Percentiles rank a stretch among this genome's conserved stretches.
Conservation (phyloP, 2,888 invertebrate genomes). For the Rhamphomyia laevipes region DNA sequence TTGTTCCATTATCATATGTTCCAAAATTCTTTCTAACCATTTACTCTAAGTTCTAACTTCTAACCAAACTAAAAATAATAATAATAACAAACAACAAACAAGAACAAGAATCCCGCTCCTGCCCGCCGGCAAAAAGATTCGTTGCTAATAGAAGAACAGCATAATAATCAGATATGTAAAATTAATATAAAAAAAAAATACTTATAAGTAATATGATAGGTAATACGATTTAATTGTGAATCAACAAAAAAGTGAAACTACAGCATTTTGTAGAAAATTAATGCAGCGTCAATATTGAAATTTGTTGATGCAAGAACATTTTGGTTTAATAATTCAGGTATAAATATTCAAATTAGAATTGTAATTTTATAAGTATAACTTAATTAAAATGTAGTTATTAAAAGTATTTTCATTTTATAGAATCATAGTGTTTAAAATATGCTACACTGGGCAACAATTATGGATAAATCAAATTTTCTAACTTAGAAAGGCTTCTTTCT, state of each 20-base stretch:
- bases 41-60: no score
- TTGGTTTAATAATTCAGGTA: constrained; percentile 62
- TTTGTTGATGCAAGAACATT: constrained; percentile 66
- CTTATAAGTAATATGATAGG: no score
- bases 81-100: no score
- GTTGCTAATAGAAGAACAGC: no score
- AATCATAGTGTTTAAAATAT: constrained; percentile 62
- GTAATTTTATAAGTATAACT: neutral
- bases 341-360: neutral
- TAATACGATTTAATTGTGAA: constrained; percentile 68
- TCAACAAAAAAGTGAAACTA: constrained; percentile 64
- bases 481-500: constrained; percentile 68
- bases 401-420: constrained; percentile 8
- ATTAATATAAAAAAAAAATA: no score
- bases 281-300: constrained; percentile 60
- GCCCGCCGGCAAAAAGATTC: no score
- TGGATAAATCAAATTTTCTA: constrained; percentile 54
- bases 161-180: no score
- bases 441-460: constrained; percentile 66
- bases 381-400: neutral
- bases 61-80: no score
- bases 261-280: constrained; percentile 53
- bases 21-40: no score
- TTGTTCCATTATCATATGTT: no score
- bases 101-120: no score